Evolutionary conservation across 2,888 invertebrate genomes (phyloP), one percentile per base, ranked within the genome.

Genomic region (Venusia cambrica): DNA sequence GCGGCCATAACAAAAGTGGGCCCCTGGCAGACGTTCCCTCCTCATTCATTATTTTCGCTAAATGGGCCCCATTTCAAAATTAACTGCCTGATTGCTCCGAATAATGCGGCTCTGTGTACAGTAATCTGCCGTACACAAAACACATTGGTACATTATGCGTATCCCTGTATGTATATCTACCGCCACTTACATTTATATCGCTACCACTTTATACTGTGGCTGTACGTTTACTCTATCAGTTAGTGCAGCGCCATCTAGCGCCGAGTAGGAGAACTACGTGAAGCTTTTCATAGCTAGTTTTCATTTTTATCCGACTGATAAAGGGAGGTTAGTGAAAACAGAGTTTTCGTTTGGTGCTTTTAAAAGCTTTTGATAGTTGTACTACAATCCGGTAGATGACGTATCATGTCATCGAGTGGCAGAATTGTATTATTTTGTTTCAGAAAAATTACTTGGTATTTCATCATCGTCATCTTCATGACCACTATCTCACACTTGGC

Each of bases 31-130:
- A 57, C 54, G 56, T 57, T 62, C 52, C 61, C 64, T 55, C 60
- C 57, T 47, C 62, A 62, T 71, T 68, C 70, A 69, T 77, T 79
- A 74, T 79, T 74, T 74, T 69, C 66, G 62, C 72, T 78, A 78
- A 83, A 81, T 80, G 76, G 64, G 52, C 71, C 74, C 72, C 37
- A 79, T 83, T 80, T 74, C 61, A 65, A 77, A 79, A 81, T 80
- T 81, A 80, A 77, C 75, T 80, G 77, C 79, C 67, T 78, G 71
- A 79, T 79, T 79, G 73, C 77, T 72, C 69, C 62, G 63, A 70
- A 78, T 76, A 83, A 80, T 74, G 65, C 52, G 15, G 14, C 66
- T 57, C 52, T 55, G 56, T 66, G 62, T 61, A 56, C 56, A 62
- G 61, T 58, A 57, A 63, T 71, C 33, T 25, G 22, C 41, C 30